Evolutionary conservation across 2,113 vertebrate genomes (phyloP), one percentile per base, ranked within the genome.

Genomic region (Oenanthe melanoleuca): DNA sequence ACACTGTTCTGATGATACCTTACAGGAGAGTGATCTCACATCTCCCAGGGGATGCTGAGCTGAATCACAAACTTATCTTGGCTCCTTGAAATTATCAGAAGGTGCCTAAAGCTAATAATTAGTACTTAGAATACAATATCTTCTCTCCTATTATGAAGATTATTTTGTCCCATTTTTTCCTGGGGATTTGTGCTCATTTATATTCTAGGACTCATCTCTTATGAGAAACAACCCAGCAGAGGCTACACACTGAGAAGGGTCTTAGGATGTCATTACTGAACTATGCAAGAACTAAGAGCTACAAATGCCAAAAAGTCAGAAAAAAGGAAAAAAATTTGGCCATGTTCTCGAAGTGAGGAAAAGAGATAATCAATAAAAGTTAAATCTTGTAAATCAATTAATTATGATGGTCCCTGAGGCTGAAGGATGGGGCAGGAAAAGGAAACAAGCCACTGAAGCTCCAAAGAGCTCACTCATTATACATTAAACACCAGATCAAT

Each of bases 91-190:
- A 63, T 81, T n/a, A 80, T 83, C 59, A 89, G 29, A 33, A 93
- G 38, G 50, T 94, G 63, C 78, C 55, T 75, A 55, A 92, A 95
- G 77, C 29, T 82, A 86, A 80, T 74, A 91, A 70, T 83, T 83
- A 89, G 55, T 77, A 44, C 78, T 80, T 50, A 56, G 50, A 28
- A 38, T 66, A 85, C 59, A 77, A 34, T 66, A 73, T 66, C 66
- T 77, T 52, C 77, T 87, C 59, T 73, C 80, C 70, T 45, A 61
- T 42, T 40, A 87, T 42, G 65, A 81, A 81, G 57, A 91, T 79
- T 74, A 60, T n/a, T 73, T 34, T 69, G 34, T 75, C 80, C 84
- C 6, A 9, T 31, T 25, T 3, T 78, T 59, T 79, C 55, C 83
- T 65, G 53, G 10, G 38, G 55, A 56, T 93, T 94, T 93, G 28